phyloP scores from a whole-genome alignment of 2,113 vertebrate species.

The Cinclus cinclus region DNA sequence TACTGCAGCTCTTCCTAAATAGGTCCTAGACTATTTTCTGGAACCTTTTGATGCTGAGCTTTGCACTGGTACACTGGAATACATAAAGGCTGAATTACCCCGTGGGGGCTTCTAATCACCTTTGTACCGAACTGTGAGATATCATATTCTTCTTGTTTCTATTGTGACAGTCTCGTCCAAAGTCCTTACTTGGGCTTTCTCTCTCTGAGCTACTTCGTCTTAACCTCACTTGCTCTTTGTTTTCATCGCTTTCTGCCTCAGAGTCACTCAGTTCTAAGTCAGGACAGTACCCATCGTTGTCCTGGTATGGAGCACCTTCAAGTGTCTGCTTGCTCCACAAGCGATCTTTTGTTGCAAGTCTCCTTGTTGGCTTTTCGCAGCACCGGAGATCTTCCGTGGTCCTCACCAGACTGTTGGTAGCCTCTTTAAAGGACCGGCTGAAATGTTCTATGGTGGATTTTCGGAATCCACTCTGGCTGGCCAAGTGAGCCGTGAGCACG shows the following conservation, averaged over 20 bases:
- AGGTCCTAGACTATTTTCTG: conserved; percentile 29
- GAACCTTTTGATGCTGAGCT: conserved; percentile 63
- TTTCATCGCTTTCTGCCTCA: conserved; percentile 88
- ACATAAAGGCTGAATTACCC: conserved; percentile 50
- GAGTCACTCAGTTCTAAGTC: conserved; percentile 96
- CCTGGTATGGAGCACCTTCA: conserved; percentile 81
- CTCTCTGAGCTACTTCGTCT: conserved; percentile 69
- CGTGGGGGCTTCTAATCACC: conserved; percentile 82
- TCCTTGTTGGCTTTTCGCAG: conserved; percentile 81
- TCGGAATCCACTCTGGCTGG: conserved; percentile 79
- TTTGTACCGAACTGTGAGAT: conserved; percentile 84
- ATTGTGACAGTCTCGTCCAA: conserved; percentile 71
- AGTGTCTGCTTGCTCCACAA: conserved; percentile 81
- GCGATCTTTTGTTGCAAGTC: conserved; percentile 79
- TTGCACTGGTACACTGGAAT: conserved; percentile 46
- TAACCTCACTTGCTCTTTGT: conserved; percentile 75
- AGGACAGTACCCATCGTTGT: conserved; percentile 95
- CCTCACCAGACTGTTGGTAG: conserved; percentile 87
- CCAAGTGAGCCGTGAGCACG: conserved; percentile 63
- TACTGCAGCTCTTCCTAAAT: conserved; percentile 37
- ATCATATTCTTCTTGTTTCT: conserved; percentile 80
- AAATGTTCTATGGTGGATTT: conserved; percentile 89
- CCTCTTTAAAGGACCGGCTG: conserved; percentile 90
- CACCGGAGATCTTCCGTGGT: conserved; percentile 85
- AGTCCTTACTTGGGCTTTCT: conserved; percentile 72